Evolutionary conservation across 2,113 vertebrate genomes (phyloP), one percentile per base, ranked within the genome.

Genomic region (Anolis sagrei): DNA sequence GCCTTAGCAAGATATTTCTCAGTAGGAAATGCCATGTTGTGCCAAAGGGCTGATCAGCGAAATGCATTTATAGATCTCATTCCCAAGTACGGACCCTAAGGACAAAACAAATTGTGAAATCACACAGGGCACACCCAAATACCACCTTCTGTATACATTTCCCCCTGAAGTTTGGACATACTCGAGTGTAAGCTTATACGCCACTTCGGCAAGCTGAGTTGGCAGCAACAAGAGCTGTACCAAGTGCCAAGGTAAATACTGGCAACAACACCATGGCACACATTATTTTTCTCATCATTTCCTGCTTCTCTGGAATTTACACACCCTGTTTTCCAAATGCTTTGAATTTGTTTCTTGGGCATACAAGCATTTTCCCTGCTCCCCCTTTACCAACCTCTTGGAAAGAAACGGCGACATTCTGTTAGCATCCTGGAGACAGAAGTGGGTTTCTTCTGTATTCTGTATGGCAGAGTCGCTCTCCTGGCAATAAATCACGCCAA

Each of bases 341-440:
- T 94, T 94, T 88, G 93, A 86, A 94, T 95, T 93, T 95, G 93
- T 92, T 95, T 94, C 91, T 93, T 91, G 87, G 91, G 93, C 91
- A 86, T 79, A 76, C 86, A 90, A 94, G 94, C 93, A 93, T 91
- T 91, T 44, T 94, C 92, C 86, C 87, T 54, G 23, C 58, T 85
- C 76, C 34, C 49, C 25, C 36, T 69, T 51, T 72, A 48, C n/a
- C 23, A 1, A 21, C 29, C 34, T 34, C 49, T 77, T n/a, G 4
- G 3, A 54, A 51, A 76, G 76, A 85, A 6, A 14, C 69, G 39
- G 69, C 79, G 68, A 48, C 29, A 23, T 32, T 58, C 19, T 9
- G 10, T 39, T 58, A 39, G 81, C 34, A 29, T 25, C 8, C 23
- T 29, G 23, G 44, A 27, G 73, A 27, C 34, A 16, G 9, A 10